phyloP scores from a whole-genome alignment of 2,888 invertebrate species.

The Synanthedon formicaeformis region DNA sequence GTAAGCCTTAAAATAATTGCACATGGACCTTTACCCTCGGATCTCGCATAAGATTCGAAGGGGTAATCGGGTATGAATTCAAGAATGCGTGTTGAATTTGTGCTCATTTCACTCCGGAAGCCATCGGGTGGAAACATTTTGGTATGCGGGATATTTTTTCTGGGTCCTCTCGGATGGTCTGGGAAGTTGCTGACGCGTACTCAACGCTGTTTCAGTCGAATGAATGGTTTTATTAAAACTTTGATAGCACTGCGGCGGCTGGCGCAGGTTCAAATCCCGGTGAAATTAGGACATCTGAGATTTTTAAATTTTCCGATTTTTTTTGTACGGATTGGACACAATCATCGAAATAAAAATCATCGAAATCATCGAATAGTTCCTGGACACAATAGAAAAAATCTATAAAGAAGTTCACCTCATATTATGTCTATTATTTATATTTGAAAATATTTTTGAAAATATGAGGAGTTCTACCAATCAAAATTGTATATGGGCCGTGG shows the following conservation, averaged over 20 bases:
- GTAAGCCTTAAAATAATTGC: slow-evolving; percentile 6
- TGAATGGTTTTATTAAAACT: background rate
- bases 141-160: background rate
- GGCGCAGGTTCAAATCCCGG: too few species aligned
- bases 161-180: background rate
- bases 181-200: background rate
- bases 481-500: too few species aligned
- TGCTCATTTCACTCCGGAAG: slow-evolving; percentile 7
- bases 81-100: slow-evolving; percentile 8
- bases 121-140: background rate
- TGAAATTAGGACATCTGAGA: too few species aligned
- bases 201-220: background rate
- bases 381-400: too few species aligned
- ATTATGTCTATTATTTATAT: too few species aligned
- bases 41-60: slow-evolving; percentile 5
- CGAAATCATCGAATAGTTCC: too few species aligned
- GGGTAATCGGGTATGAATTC: slow-evolving; percentile 14
- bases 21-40: slow-evolving; percentile 4
- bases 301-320: too few species aligned
- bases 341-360: too few species aligned
- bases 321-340: too few species aligned
- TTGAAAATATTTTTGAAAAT: too few species aligned
- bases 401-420: too few species aligned
- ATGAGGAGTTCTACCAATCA: too few species aligned
- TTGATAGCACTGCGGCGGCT: background rate